Base-by-base conservation (phyloP, 2,113 vertebrate species). In the Oreotrochilus melanogaster region DNA sequence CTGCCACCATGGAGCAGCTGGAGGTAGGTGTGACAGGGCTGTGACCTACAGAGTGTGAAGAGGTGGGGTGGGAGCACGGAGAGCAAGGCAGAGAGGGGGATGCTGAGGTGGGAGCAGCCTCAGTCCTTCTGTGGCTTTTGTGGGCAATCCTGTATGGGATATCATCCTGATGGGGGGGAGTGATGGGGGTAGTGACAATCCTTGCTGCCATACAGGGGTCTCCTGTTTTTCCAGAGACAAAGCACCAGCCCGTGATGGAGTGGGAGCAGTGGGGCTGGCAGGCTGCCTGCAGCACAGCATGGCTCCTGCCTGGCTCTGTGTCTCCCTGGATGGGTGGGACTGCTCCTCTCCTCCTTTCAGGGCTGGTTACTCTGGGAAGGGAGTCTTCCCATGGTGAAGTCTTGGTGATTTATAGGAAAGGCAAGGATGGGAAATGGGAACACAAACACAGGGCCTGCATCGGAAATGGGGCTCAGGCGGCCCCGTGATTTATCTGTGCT, bases 1-100 rank as follows among this genome's bases (percentile, higher is more conserved):
- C 97, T 37, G 98, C 93, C 86, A 97, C 97, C 73, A 97, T 86
- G 86, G 54, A 94, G 73, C 86, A 96, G 74, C 58, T 98, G 83
- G 75, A 97, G 98, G 98, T 98, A 78, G 57, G 98, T 96, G 18
- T 53, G 51, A 22, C 17, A 11, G 87, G 37, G 19, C 35, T 82
- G 2, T 33, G 51, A 35, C 18, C 66, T 6, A 13, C 28, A 33
- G 37, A 2, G 3, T 4, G 18, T 0, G 7, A 47, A 64, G 25
- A 9, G 1, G 2, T 18, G 0, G 5, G 1, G 2, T 18, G 0
- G 5, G 31, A 61, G 78, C 3, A 0, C 5, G 57, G 51, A 1
- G 89, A 33, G 43, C 21, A 31, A 35, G 25, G 64, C 37, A 35
- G 37, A 43, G 67, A n/a, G 47, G 45, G n/a, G 8, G 56, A 14